Evolutionary conservation across 1,140 invertebrate species (phyloP), one percentile per base, ranked within the genome.

Genomic region (Zophobas atratus): DNA sequence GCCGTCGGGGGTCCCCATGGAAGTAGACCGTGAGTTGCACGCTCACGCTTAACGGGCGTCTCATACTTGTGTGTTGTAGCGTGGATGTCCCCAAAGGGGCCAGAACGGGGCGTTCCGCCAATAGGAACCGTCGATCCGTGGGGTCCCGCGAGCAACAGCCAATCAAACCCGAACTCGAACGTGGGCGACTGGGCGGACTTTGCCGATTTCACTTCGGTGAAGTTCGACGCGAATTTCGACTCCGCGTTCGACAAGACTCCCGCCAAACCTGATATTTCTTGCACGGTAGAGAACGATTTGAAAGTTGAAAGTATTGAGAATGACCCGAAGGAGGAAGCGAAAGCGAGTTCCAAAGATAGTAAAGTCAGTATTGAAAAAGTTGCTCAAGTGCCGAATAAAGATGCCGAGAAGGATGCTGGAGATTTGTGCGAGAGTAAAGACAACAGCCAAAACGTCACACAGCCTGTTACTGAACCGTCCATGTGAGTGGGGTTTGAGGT

Each of bases 171-270:
- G 2, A 70, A 81, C 3, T 55, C 74, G 5, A 79, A 39, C 6
- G 67, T 77, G 34, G 78, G 67, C 3, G 80, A 74, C 55, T 86
- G 85, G 85, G 85, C 85, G 0, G 82, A 86, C 75, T 86, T 86
- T 75, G 85, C 85, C 0, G 82, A 86, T 76, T 86, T 86, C 76
- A 85, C 82, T 79, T 79, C 83, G 2, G 83, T 80, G 1, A 70
- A 70, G 6, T 81, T 83, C 53, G 79, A 81, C 1, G 78, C 77
- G 1, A 80, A 81, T 53, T 80, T 80, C 38, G 75, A 80, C 32
- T 55, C 57, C 3, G 63, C 63, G 3, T 77, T 80, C 53, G 75
- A 79, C 8, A 73, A 75, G 67, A 70, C 55, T 2, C 49, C 49
- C 49, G 2, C 4, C 49, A 20, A 39, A 39, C n/a, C 39, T 4